A percentile compares a stretch with the other conserved stretches of the same genome.
These are phyloP conservation scores for Microplitis mediator DNA, from an alignment of 1,140 invertebrate genomes.

Conservation along the genomic window DNA sequence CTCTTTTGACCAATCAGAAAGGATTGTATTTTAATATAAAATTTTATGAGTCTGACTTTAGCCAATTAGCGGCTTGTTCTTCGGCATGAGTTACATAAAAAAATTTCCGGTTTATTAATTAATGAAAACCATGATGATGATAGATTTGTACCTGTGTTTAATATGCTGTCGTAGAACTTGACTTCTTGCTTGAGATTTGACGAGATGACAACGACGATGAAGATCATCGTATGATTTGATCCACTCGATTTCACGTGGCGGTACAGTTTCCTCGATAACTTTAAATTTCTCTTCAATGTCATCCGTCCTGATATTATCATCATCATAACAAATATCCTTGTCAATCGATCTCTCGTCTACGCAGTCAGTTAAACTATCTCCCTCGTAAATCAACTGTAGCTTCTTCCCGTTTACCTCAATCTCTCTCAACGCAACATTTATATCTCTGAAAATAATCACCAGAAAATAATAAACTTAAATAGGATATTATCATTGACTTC, in stretches of 20 bases:
- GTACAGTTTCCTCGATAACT: conserved; percentile 31
- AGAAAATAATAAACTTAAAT: not conserved
- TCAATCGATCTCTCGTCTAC: conserved; percentile 40
- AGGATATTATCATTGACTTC: conserved; percentile 15
- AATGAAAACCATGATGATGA: not conserved
- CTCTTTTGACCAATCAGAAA: too few species aligned
- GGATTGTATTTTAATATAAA: too few species aligned
- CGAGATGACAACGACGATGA: conserved; percentile 36
- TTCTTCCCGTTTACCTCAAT: conserved; percentile 54
- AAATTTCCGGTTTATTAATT: too few species aligned
- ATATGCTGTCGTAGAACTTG: conserved; percentile 33
- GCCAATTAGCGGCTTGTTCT: too few species aligned
- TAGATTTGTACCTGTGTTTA: conserved; percentile 31
- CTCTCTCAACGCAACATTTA: conserved; percentile 53
- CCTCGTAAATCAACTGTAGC: conserved; percentile 61
- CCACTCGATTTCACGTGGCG: conserved; percentile 42
- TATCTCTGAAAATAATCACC: conserved; percentile 39
- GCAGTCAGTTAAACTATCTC: conserved; percentile 49
- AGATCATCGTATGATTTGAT: conserved; percentile 40
- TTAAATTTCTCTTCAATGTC: conserved; percentile 34
- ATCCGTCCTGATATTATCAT: not conserved
- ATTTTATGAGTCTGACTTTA: too few species aligned
- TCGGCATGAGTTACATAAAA: too few species aligned
- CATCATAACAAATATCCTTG: conserved; percentile 33
- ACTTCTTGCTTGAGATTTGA: conserved; percentile 36